Base-by-base conservation (phyloP, 1,140 invertebrate species). In the Thereuonema tuberculata region DNA sequence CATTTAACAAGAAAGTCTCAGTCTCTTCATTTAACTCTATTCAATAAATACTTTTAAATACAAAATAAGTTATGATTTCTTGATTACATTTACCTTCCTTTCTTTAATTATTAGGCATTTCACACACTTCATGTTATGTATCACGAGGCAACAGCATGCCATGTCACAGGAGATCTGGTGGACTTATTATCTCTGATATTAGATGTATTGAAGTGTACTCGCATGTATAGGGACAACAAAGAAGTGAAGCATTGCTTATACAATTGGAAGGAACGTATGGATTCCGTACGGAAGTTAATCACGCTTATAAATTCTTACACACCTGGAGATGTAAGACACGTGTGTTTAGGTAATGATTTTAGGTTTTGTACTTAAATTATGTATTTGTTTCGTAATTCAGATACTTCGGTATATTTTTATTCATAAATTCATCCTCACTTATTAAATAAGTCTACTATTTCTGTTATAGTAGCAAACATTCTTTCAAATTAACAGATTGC, bases 61-160 rank as follows among this genome's bases (percentile, higher is more conserved):
- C n/a, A n/a, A n/a, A n/a, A n/a, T n/a, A n/a, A n/a, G n/a, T n/a
- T n/a, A n/a, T n/a, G n/a, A n/a, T n/a, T n/a, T n/a, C n/a, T n/a
- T n/a, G n/a, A n/a, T n/a, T n/a, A n/a, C n/a, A n/a, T n/a, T n/a
- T n/a, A n/a, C n/a, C n/a, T n/a, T n/a, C n/a, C n/a, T n/a, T n/a
- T n/a, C n/a, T n/a, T n/a, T n/a, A 43, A 62, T 64, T 72, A 75
- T 15, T 68, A 86, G 80, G 87, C 90, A 20, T 82, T 94, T 67
- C 85, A 88, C 72, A 92, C 89, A 62, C 74, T 94, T 58, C 89
- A 93, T 76, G 84, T 89, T 64, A 93, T 94, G 86, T 88, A 93
- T 69, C 89, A 94, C 67, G 91, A 95, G 72, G 89, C 90, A 17
- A 91, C 88, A 2, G 87, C 87, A 0, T 92, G 89, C 68, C 87